Conservation (phyloP, 1,140 invertebrate species). For the Neodiprion lecontei region DNA sequence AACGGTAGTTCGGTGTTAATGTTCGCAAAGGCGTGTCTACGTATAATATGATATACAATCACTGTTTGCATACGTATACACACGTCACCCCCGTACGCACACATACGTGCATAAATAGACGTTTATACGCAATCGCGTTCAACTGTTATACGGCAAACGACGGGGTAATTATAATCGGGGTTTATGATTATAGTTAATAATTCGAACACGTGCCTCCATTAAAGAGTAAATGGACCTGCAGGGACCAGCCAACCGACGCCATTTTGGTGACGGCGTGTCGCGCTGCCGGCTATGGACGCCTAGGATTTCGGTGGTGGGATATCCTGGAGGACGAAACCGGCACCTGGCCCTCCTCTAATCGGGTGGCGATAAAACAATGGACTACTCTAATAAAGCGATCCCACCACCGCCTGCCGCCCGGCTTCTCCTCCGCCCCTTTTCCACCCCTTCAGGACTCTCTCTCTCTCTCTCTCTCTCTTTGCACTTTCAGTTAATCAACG, state of each 20-base stretch:
- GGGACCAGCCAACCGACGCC: neutral
- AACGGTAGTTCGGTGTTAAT: no score
- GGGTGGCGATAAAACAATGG: conserved; percentile 35
- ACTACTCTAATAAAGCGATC: conserved; percentile 33
- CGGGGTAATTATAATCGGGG: conserved; percentile 51
- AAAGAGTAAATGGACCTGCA: conserved; percentile 31
- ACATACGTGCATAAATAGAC: neutral
- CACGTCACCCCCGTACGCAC: no score
- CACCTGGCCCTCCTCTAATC: neutral
- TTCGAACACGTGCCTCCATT: conserved; percentile 52
- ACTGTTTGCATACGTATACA: no score
- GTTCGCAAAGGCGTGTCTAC: no score
- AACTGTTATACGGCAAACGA: neutral
- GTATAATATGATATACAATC: no score
- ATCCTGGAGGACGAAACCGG: neutral
- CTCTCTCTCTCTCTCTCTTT: neutral
- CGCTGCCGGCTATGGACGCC: conserved; percentile 27
- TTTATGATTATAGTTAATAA: conserved; percentile 59
- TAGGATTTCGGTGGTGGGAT: conserved; percentile 3
- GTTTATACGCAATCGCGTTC: neutral
- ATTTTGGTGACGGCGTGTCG: conserved; percentile 32
- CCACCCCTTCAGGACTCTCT: neutral
- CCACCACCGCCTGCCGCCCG: conserved; percentile 15
- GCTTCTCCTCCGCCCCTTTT: neutral
- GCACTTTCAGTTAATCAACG: conserved; percentile 12